Evolutionary conservation across 1,140 invertebrate genomes (phyloP), one percentile per base, ranked within the genome.

Genomic region (Rhyzopertha dominica): DNA sequence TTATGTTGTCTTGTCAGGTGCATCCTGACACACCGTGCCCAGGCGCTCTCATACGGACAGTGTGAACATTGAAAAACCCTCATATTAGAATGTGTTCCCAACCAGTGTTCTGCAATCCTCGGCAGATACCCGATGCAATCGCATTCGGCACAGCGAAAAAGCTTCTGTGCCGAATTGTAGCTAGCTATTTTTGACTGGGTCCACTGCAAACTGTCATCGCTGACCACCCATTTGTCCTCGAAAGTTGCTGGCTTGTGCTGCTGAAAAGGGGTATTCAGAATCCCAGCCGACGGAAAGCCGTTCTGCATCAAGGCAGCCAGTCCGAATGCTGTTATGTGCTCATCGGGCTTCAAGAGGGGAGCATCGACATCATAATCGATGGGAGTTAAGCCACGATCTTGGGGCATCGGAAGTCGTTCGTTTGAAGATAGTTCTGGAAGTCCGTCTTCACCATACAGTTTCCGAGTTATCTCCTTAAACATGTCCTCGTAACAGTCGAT

Each of bases 391-490:
- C 62, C 58, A 14, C 67, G 54, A 26, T 70, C 68, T 43, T 54
- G 53, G 7, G 58, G 51, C 61, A 72, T 59, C 69, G 72, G 36
- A 54, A 72, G 49, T 48, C 66, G 40, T 25, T 65, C 62, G 16
- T 50, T 65, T 38, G 68, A 64, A 42, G 69, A 68, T 46, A 74
- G 61, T 51, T 74, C 73, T 47, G 74, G 73, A 43, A 73, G 70
- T 46, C 78, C 79, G 70, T 90, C 87, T 63, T 90, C 87, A 37
- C 87, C 87, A 66, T 92, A 92, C 32, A 90, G 72, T 73, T 92
- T 92, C 58, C 87, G 80, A 29, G 87, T 90, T 56, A 91, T 90
- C 74, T 92, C 88, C 68, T 90, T 90, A 65, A 87, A 84, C 78
- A 82, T 82, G 53, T 84, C 80, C 63, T 84, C 81, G 62, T 82